Percentiles rank a stretch among this genome's conserved stretches.
Evolutionary conservation across 2,888 invertebrate genomes (phyloP).

Genomic region (Drosophila quasianomalipes): DNA sequence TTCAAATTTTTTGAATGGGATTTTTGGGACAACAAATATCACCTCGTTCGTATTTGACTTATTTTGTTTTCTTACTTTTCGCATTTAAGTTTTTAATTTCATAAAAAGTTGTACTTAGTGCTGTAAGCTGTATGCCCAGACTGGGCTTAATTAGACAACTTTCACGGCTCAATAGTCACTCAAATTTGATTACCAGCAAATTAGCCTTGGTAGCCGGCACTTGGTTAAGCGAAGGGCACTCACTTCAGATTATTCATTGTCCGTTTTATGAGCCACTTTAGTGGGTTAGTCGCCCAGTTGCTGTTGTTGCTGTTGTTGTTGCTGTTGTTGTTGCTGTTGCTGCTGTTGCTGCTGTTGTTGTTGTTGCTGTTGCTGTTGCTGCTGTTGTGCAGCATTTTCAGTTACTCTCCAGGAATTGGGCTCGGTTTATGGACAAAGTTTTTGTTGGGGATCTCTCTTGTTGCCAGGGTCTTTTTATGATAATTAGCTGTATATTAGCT

Average conservation of each 20-base stretch:
- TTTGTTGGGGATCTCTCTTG: conserved; percentile 14
- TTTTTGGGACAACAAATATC: not conserved
- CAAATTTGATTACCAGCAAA: conserved; percentile 64
- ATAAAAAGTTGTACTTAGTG: not conserved
- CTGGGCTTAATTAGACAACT: conserved; percentile 45
- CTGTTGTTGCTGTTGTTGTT: conserved; percentile 34
- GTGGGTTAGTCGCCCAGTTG: conserved; percentile 21
- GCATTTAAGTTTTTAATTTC: not conserved
- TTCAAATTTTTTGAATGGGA: not conserved
- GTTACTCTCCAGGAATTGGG: conserved; percentile 15
- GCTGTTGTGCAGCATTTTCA: conserved; percentile 29
- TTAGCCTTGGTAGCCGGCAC: conserved; percentile 53
- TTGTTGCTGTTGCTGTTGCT: conserved; percentile 7
- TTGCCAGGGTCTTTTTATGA: conserved; percentile 50
- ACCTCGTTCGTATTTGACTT: not conserved
- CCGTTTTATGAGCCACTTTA: conserved; percentile 47
- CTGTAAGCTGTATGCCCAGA: not conserved
- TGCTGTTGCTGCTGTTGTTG: conserved; percentile 17
- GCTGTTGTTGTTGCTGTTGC: not conserved
- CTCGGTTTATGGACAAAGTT: conserved; percentile 63
- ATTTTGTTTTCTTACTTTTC: not conserved
- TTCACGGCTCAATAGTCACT: conserved; percentile 58
- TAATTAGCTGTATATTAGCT: conserved; percentile 64
- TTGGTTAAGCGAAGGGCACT: conserved; percentile 23
- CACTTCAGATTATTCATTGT: conserved; percentile 27